Evolutionary conservation across 2,888 invertebrate genomes (phyloP), one percentile per base, ranked within the genome.

Genomic region (Arctia plantaginis): DNA sequence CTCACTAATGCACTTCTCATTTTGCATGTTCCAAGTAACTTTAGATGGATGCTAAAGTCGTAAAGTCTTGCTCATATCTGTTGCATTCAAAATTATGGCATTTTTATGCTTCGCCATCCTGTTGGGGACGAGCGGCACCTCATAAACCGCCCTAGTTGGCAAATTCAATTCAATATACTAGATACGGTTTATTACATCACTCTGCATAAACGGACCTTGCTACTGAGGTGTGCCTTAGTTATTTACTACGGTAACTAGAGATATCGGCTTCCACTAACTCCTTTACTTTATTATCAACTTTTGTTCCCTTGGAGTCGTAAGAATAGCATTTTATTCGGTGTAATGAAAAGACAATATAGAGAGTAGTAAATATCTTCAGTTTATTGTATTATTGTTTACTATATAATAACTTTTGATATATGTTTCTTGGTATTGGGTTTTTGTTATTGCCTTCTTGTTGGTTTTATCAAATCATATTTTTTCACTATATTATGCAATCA

Each of bases 61-160:
- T 71, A 71, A 71, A 71, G 44, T 65, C 64, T 33, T 41, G 59
- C 81, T 86, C 89, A 90, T 92, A 91, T 91, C 90, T 91, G 92
- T 92, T 92, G 92, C 92, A 92, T 92, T 89, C 88, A 85, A 89
- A 92, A 92, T 93, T 91, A 93, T 87, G 84, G 89, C 91, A 91
- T 90, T 93, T 94, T 94, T 94, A 94, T 90, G 90, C 84, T 86
- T 87, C 86, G 83, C 87, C 89, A 88, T 87, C 88, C 87, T 86
- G 86, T 84, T 82, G 84, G 84, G 82, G 88, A 86, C 87, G 87
- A 86, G 87, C 87, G 84, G 81, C 90, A 91, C 90, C 90, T 91
- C 93, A 87, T 94, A 94, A 94, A 94, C 85, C 81, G 67, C 72
- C 79, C 85, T 89, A 87, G 82, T 87, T 86, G 84, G 90, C 88